Evolutionary conservation across 2,888 invertebrate genomes (phyloP).

Genomic region (Desoria tigrina): DNA sequence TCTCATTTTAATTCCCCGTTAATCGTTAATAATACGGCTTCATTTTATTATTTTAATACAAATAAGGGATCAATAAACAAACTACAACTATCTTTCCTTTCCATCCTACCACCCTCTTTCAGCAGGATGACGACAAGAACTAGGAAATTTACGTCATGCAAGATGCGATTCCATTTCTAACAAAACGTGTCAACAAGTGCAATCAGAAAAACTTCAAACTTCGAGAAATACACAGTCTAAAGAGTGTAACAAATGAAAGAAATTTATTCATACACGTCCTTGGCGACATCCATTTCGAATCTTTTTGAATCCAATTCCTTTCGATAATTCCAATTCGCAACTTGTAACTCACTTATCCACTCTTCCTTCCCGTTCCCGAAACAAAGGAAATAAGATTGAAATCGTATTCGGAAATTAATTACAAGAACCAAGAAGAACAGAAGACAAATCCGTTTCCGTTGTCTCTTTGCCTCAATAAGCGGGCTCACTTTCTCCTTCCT

Average conservation of each 20-base stretch:
- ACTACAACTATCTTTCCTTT: too few relatives aligned
- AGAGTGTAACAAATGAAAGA: neutral
- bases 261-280: conserved; percentile 52
- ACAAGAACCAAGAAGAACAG: neutral
- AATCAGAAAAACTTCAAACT: neutral
- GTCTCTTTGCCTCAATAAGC: neutral
- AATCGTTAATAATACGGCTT: too few relatives aligned
- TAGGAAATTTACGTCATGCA: too few relatives aligned
- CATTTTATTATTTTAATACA: too few relatives aligned
- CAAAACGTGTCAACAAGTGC: too few relatives aligned
- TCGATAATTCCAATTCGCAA: too few relatives aligned
- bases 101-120: too few relatives aligned
- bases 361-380: neutral
- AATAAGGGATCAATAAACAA: too few relatives aligned
- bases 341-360: neutral
- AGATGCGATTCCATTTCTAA: too few relatives aligned
- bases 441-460: neutral
- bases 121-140: too few relatives aligned
- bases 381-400: neutral
- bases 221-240: neutral
- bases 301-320: too few relatives aligned
- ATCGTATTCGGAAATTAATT: neutral
- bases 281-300: conserved; percentile 52
- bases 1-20: too few relatives aligned
- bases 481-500: neutral